Evolutionary conservation across 1,140 invertebrate species (phyloP), one percentile per base, ranked within the genome.

Genomic region (Atta texana): DNA sequence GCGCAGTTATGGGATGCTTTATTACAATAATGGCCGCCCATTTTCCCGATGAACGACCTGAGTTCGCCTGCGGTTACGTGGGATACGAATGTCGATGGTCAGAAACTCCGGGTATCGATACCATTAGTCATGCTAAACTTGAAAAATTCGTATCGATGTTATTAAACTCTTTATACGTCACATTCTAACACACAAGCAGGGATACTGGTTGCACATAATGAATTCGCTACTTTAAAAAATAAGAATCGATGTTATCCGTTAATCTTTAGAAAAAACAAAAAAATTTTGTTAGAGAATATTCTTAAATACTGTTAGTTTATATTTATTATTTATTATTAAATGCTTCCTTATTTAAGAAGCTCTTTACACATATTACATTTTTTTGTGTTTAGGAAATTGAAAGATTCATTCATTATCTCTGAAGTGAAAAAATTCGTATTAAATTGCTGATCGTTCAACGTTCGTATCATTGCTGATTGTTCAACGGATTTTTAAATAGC

Each of bases 1-100:
- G 80, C 86, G 63, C 86, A 80, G 81, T 88, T 90, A 90, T 90
- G 77, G 89, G 76, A 82, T 87, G 85, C 81, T 90, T 90, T 90
- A 85, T 87, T 90, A 90, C 86, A 82, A 90, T 85, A 87, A 90
- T 75, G 68, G 86, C 51, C 69, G 57, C 16, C 74, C 68, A 74
- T 89, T 89, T 78, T 89, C 78, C 72, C 53, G 55, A 55, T 49
- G 85, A 82, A 82, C 59, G 44, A 75, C 64, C 77, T 74, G 49
- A 89, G 84, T 78, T 80, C 53, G 31, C 75, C 18, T 21, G 55
- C 55, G 80, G 80, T 74, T 75, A 84, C 80, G 39, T 28, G 57
- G 69, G 24, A 84, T 84, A 75, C 80, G 69, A 51, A 44, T 75
- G 69, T 24, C 80, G 24, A 84, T 84, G 55, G 75, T 51, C 80